A percentile compares a stretch with the other conserved stretches of the same genome.
These are phyloP conservation scores for Leptopilina myrica DNA, from an alignment of 2,888 invertebrate species.

Conservation along the genomic window DNA sequence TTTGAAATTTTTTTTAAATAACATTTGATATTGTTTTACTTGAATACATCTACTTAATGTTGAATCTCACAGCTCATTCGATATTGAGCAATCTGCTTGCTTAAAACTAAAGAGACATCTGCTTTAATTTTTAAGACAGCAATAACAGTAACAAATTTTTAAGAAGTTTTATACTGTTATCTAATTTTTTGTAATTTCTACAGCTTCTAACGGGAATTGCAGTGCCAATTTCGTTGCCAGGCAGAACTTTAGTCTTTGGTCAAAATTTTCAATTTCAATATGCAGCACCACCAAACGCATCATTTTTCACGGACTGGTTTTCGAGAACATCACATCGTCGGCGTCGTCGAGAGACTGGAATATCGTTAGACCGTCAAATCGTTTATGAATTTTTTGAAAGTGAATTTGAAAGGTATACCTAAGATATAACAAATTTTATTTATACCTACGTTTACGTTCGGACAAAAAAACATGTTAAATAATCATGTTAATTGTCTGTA, in stretches of 20 bases:
- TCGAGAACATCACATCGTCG: constrained; percentile 66
- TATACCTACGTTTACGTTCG: too few species aligned
- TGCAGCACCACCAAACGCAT: constrained; percentile 78
- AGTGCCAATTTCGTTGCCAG: constrained; percentile 79
- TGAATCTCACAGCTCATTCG: too few species aligned
- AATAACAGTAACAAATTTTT: too few species aligned
- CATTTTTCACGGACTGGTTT: constrained; percentile 78
- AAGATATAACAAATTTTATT: not conserved
- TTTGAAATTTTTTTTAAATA: too few species aligned
- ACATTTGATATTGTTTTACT: too few species aligned
- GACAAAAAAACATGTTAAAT: too few species aligned
- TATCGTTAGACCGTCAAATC: constrained; percentile 60
- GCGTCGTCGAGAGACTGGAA: constrained; percentile 58
- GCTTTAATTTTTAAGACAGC: too few species aligned
- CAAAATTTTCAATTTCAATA: constrained; percentile 84
- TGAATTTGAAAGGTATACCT: constrained; percentile 71
- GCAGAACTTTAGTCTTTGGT: constrained; percentile 79
- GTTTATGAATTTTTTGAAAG: constrained; percentile 75
- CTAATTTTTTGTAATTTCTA: constrained; percentile 53
- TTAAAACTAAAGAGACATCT: too few species aligned
- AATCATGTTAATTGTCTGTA: too few species aligned
- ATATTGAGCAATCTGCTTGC: too few species aligned
- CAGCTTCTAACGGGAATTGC: constrained; percentile 81
- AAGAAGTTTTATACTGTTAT: too few species aligned
- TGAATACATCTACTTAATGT: too few species aligned